Percentiles rank a stretch among this genome's conserved stretches.
These are phyloP conservation scores for Rhodeus uyekii DNA, from an alignment of 2,797 vertebrate genomes.

Conservation along the genomic window DNA sequence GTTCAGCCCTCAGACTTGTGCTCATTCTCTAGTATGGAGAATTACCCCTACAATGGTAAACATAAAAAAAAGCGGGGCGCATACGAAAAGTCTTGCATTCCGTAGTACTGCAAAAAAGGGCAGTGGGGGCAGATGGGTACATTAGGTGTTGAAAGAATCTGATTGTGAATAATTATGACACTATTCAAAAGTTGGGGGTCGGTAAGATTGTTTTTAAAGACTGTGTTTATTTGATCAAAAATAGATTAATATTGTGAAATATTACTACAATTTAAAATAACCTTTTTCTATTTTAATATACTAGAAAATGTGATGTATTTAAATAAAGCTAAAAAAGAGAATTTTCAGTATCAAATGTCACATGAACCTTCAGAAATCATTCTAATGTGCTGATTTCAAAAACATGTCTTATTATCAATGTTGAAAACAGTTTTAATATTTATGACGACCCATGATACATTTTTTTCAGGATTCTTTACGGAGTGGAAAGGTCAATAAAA, in stretches of 20 bases:
- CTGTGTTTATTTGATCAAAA: background rate
- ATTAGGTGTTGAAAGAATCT: slow-evolving; percentile 28
- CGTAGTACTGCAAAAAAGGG: slow-evolving; percentile 30
- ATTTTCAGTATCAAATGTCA: background rate
- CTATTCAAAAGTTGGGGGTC: background rate
- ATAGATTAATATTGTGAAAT: background rate
- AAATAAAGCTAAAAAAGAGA: background rate
- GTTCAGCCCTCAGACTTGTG: slow-evolving; percentile 52
- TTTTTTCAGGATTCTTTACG: background rate
- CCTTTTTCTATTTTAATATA: accelerated
- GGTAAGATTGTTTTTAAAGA: background rate
- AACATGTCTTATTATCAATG: background rate
- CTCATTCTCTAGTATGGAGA: slow-evolving; percentile 45
- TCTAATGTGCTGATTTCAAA: background rate
- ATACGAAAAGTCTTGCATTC: slow-evolving; percentile 49
- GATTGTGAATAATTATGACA: background rate
- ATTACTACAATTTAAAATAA: background rate
- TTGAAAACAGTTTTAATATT: background rate
- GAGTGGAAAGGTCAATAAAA: background rate
- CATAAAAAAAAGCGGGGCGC: slow-evolving; percentile 41
- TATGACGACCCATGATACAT: background rate
- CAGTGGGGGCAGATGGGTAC: slow-evolving; percentile 34
- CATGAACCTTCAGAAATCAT: background rate
- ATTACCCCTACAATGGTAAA: slow-evolving; percentile 50
- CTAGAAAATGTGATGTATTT: background rate